Conservation (phyloP, 2,113 vertebrate genomes). For the Ochotona princeps region DNA sequence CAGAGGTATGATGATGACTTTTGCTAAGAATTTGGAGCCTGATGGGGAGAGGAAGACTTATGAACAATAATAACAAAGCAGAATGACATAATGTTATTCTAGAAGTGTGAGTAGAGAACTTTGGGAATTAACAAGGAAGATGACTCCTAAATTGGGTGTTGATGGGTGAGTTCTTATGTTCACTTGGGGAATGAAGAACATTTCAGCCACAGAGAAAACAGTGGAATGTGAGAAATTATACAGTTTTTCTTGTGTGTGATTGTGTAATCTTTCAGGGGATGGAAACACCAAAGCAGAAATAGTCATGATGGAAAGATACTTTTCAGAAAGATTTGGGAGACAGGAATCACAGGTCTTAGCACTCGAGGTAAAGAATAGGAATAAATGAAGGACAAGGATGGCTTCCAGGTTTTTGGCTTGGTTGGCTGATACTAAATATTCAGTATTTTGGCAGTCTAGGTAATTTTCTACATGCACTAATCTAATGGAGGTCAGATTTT, state of each 20-base stretch:
- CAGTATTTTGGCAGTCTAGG: neutral
- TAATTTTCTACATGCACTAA: neutral
- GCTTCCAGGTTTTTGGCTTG: neutral
- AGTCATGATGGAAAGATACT: neutral
- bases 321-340: constrained; percentile 10
- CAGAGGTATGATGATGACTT: neutral
- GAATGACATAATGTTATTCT: neutral
- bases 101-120: neutral
- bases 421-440: neutral
- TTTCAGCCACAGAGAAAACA: neutral
- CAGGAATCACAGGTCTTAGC: neutral
- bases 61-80: neutral
- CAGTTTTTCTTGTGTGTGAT: neutral
- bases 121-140: neutral
- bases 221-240: neutral
- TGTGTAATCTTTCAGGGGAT: neutral
- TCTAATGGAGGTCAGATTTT: neutral
- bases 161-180: neutral
- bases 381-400: neutral
- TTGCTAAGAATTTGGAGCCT: neutral
- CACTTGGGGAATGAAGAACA: neutral
- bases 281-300: neutral
- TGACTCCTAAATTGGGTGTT: constrained; percentile 27
- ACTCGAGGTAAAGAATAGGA: neutral
- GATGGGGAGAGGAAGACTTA: neutral